Evolutionary conservation across 2,113 vertebrate species (phyloP).

Genomic region (Prinia subflava): DNA sequence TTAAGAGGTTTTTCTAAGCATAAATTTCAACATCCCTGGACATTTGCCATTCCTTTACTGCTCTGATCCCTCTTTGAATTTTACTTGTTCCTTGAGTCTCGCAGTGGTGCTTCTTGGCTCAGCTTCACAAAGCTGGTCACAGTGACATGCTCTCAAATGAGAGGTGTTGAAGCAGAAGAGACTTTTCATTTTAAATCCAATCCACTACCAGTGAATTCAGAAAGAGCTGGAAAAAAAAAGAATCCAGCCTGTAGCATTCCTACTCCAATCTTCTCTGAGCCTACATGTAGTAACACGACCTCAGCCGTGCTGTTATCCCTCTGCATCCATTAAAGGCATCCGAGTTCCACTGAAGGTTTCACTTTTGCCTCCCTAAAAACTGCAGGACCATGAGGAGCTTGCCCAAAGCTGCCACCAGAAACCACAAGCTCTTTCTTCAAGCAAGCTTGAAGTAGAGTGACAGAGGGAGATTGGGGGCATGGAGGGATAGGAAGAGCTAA

Average conservation of each 20-base stretch:
- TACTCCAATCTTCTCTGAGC: neutral
- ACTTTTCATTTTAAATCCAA: neutral
- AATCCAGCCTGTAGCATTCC: neutral
- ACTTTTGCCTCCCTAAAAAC: neutral
- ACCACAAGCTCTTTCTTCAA: neutral
- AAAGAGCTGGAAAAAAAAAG: neutral
- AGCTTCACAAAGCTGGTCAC: neutral
- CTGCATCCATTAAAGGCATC: neutral
- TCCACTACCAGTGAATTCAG: neutral
- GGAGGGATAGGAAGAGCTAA: neutral
- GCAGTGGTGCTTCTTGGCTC: neutral
- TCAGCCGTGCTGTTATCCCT: neutral
- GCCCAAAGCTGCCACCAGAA: neutral
- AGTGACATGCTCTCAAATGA: neutral
- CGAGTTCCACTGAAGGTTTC: neutral
- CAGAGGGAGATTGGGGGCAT: fast-evolving
- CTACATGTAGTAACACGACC: neutral
- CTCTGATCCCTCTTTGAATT: neutral
- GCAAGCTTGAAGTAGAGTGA: neutral
- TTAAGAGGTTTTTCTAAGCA: neutral
- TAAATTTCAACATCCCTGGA: neutral
- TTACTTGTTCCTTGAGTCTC: neutral
- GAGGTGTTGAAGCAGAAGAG: neutral
- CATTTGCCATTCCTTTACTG: neutral
- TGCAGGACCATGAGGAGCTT: neutral